These are phyloP conservation scores for Engystomops pustulosus DNA, from an alignment of 2,113 vertebrate genomes.

Conservation along the genomic window DNA sequence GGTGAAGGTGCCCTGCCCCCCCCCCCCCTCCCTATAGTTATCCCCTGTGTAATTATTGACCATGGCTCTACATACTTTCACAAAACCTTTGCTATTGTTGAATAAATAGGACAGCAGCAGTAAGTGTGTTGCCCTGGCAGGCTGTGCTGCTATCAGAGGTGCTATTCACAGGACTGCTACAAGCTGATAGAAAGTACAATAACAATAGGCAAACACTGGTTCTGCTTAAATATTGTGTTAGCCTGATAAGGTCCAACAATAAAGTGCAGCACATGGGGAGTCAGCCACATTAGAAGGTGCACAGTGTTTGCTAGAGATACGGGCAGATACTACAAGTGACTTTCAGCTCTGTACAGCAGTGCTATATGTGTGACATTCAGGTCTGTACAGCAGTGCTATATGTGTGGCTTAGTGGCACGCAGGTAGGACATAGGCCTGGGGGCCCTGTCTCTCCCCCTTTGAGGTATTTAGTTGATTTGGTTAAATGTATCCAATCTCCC, in stretches of 20 bases:
- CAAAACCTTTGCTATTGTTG: background rate
- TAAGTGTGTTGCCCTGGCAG: slow-evolving; percentile 6
- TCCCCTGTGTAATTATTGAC: slow-evolving; percentile 5
- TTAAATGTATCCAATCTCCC: slow-evolving; percentile 39
- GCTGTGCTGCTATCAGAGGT: background rate
- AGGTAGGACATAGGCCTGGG: background rate
- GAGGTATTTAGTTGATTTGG: slow-evolving; percentile 18
- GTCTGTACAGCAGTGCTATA: background rate
- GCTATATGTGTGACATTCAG: background rate
- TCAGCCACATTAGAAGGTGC: too few species aligned
- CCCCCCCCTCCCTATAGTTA: too few species aligned
- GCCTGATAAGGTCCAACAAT: slow-evolving; percentile 46
- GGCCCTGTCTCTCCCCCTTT: background rate
- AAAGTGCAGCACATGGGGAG: slow-evolving; percentile 35
- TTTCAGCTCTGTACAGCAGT: background rate
- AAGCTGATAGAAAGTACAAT: slow-evolving; percentile 33
- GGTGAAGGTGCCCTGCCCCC: too few species aligned
- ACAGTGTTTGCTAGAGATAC: slow-evolving; percentile 46
- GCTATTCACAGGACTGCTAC: slow-evolving; percentile 14
- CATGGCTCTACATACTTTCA: background rate
- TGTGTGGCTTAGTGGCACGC: background rate
- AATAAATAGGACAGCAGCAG: slow-evolving; percentile 14
- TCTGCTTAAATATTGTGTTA: slow-evolving; percentile 53
- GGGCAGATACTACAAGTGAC: background rate
- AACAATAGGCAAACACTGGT: slow-evolving; percentile 29